These are phyloP conservation scores for Drosophila aff. DNA, from an alignment of 1,140 invertebrate species.

Conservation along the genomic window DNA sequence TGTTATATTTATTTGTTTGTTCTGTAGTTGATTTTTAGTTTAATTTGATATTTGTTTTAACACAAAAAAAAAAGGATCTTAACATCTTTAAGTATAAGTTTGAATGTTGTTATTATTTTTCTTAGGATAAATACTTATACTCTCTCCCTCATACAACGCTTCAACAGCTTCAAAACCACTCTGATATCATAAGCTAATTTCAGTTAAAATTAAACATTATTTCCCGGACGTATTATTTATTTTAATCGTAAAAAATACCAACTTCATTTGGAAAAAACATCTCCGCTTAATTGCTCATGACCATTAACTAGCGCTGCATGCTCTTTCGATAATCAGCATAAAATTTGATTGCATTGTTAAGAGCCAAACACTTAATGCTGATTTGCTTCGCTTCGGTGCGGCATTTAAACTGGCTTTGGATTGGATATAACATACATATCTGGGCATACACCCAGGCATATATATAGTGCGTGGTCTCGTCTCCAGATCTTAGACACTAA, in stretches of 20 bases:
- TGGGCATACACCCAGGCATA: too few relatives aligned
- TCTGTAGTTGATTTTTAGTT: not conserved
- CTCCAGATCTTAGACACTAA: slow-evolving; percentile 64
- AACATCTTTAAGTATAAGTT: too few relatives aligned
- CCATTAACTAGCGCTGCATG: slow-evolving; percentile 33
- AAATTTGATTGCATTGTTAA: slow-evolving; percentile 64
- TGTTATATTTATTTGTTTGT: not conserved
- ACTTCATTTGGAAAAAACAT: slow-evolving; percentile 16
- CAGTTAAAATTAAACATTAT: not conserved
- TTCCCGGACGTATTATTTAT: not conserved
- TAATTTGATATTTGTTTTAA: too few relatives aligned
- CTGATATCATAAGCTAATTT: not conserved
- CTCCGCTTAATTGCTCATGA: slow-evolving; percentile 29
- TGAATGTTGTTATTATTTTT: too few relatives aligned
- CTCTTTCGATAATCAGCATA: slow-evolving; percentile 66
- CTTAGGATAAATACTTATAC: not conserved
- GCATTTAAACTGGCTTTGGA: slow-evolving; percentile 43
- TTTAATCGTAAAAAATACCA: slow-evolving; percentile 11
- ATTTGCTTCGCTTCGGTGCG: slow-evolving; percentile 6
- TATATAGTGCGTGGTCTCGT: slow-evolving; percentile 13
- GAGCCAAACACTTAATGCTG: slow-evolving; percentile 36
- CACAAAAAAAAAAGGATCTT: too few relatives aligned
- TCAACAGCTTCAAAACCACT: not conserved
- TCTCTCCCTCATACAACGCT: not conserved
- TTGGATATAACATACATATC: slow-evolving; percentile 3